Evolutionary conservation across 2,797 vertebrate species (phyloP).

Genomic region (Siniperca scherzeri): DNA sequence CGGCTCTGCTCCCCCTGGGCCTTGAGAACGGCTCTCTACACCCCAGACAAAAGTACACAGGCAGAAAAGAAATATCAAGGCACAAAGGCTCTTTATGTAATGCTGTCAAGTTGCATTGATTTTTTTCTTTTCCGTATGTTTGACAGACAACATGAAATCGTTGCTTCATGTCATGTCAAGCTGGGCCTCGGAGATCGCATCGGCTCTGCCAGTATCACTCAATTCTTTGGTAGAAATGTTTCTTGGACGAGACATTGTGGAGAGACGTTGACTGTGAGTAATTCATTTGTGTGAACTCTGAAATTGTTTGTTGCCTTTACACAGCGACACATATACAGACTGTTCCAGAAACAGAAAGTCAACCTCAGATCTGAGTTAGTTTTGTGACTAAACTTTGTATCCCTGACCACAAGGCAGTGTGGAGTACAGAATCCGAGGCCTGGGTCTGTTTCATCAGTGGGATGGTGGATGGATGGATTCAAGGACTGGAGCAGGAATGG

Average conservation of each 20-base stretch:
- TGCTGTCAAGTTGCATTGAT: constrained; percentile 81
- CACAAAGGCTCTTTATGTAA: constrained; percentile 84
- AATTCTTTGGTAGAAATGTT: constrained; percentile 57
- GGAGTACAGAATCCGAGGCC: constrained; percentile 16
- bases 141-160: constrained; percentile 82
- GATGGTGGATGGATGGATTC: constrained; percentile 49
- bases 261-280: constrained; percentile 53
- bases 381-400: constrained; percentile 28
- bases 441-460: constrained; percentile 34
- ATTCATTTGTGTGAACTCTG: constrained; percentile 52
- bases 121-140: constrained; percentile 72
- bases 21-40: constrained; percentile 71
- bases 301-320: constrained; percentile 56
- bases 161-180: constrained; percentile 77
- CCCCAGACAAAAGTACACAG: constrained; percentile 78
- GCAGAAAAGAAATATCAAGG: constrained; percentile 78
- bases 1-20: constrained; percentile 70
- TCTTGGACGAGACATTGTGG: constrained; percentile 54
- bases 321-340: constrained; percentile 45
- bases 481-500: constrained; percentile 33
- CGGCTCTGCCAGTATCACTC: constrained; percentile 57
- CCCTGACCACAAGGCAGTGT: background rate
- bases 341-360: constrained; percentile 28
- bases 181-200: constrained; percentile 66
- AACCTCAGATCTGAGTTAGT: constrained; percentile 36